Percentiles rank a stretch among this genome's conserved stretches.
Conservation (phyloP, 2,888 invertebrate species). For the Parnassius mnemosyne region DNA sequence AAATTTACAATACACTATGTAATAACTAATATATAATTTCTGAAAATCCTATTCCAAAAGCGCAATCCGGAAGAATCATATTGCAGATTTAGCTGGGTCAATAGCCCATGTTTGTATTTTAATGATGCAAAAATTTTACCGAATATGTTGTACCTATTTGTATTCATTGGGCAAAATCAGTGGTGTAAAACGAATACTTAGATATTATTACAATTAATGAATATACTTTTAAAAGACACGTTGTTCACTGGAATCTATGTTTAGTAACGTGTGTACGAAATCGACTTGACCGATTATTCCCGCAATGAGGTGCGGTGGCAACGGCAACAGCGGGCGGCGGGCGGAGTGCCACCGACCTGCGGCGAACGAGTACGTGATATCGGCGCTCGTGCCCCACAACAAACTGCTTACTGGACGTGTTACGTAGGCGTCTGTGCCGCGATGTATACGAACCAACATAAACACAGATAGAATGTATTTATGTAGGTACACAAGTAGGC, state of each 20-base stretch:
- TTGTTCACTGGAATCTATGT: conserved; percentile 19
- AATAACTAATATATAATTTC: not conserved
- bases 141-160: not conserved
- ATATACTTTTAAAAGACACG: not conserved
- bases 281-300: conserved; percentile 73
- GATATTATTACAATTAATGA: not conserved
- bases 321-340: conserved; percentile 65
- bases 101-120: conserved; percentile 62
- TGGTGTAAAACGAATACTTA: not conserved
- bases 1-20: not conserved
- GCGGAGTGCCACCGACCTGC: conserved; percentile 60
- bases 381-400: conserved; percentile 78
- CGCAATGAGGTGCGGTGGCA: conserved; percentile 67
- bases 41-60: not conserved
- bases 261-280: conserved; percentile 41
- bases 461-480: conserved; percentile 46
- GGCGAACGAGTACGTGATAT: conserved; percentile 74
- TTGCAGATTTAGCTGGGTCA: conserved; percentile 45
- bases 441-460: conserved; percentile 61
- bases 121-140: not conserved
- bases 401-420: conserved; percentile 79
- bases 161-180: not conserved
- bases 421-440: conserved; percentile 74
- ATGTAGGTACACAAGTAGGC: conserved; percentile 27
- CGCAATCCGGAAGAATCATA: too few species aligned